Evolutionary conservation across 2,888 invertebrate species (phyloP), one percentile per base, ranked within the genome.

Genomic region (Panzeria rudis): DNA sequence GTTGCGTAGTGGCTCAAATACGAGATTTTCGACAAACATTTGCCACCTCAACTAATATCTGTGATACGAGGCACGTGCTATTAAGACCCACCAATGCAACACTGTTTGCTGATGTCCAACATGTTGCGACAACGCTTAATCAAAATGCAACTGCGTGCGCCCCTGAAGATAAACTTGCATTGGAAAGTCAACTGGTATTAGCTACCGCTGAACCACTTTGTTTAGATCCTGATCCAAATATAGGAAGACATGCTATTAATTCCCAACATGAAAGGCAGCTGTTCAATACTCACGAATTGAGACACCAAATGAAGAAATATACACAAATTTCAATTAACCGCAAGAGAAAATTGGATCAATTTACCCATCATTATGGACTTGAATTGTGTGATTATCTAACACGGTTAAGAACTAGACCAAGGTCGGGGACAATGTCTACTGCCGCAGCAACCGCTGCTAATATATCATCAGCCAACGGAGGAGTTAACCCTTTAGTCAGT

Each of bases 1-100:
- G 98, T 86, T 97, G 98, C 93, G 96, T 98, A 86, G 96, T 98
- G 91, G 97, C 96, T 88, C 97, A 98, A 94, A 95, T 98, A 89
- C 94, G 97, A 90, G 98, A 98, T 93, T 97, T 96, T 92, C 94
- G 98, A 90, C 96, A 96, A 93, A 95, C 95, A 88, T 96, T 95
- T 93, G 95, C 96, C 88, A 94, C 94, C 91, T 95, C 94, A 92
- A 95, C 95, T 92, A 94, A 92, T 92, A 92, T 95, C 91, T 96
- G 96, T 94, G 96, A 97, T 93, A 95, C 96, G 89, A 96, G 96
- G 93, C 96, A 97, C 94, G 97, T 97, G 88, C 94, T 98, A 89
- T 94, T 98, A 89, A 95, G 95, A 93, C 98, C 97, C 89, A 96
- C 97, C 86, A 96, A 96, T 91, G 97, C 97, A 95, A 97, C 97